Percentiles rank a stretch among this genome's conserved stretches.
Evolutionary conservation across 2,797 vertebrate species (phyloP).

Genomic region (Danio albolineatus): DNA sequence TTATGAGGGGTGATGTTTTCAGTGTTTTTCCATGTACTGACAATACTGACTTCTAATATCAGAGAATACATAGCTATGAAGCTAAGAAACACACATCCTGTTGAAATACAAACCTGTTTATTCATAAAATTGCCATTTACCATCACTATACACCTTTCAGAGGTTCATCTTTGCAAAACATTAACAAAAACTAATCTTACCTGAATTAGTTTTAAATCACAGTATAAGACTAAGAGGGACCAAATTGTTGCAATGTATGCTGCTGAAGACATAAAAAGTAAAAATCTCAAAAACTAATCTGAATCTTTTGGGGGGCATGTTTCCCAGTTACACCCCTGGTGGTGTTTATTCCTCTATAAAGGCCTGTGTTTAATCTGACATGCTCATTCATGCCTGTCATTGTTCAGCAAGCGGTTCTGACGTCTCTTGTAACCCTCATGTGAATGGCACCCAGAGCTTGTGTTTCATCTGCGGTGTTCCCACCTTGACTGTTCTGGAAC

Average conservation of each 20-base stretch:
- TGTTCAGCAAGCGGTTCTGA: slow-evolving; percentile 7
- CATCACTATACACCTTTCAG: neutral
- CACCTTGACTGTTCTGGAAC: slow-evolving; percentile 10
- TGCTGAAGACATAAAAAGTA: neutral
- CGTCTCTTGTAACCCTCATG: neutral
- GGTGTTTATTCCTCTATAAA: slow-evolving; percentile 5
- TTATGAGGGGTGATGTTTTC: no score
- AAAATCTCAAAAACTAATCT: neutral
- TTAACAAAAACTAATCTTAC: neutral
- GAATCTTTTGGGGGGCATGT: neutral
- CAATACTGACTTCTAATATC: neutral
- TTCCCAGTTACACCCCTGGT: neutral
- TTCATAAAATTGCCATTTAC: slow-evolving; percentile 1
- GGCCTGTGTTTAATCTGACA: slow-evolving; percentile 6
- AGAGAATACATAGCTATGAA: neutral
- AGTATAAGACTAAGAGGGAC: no score
- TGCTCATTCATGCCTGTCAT: slow-evolving; percentile 22
- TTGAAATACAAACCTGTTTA: neutral
- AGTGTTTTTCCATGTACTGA: neutral
- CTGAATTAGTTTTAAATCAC: neutral
- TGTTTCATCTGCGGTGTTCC: slow-evolving; percentile 28
- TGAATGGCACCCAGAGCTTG: slow-evolving; percentile 10
- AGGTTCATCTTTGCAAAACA: neutral
- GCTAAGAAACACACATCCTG: neutral
- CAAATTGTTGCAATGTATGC: neutral